Evolutionary conservation across 2,888 invertebrate species (phyloP), one percentile per base, ranked within the genome.

Genomic region (Drosophila kuntzei): DNA sequence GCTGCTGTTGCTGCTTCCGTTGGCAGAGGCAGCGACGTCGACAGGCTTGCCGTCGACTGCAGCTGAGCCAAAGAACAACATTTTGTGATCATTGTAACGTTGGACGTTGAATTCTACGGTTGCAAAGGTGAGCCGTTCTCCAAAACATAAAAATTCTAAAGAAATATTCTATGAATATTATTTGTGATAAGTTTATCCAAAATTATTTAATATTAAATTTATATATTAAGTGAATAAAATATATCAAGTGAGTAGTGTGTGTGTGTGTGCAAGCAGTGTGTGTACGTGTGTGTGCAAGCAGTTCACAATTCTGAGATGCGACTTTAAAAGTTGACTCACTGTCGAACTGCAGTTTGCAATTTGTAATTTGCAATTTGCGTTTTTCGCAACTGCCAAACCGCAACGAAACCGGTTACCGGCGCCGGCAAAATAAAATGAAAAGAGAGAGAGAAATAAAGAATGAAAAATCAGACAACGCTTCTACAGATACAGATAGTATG

Each of bases 21-120:
- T 7, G 68, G n/a, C 49, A 14, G 50, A 22, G 22, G 64, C 61
- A 5, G 39, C 34, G 34, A 36, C 32, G 39, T 43, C 34, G 34
- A 25, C 63, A 53, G 65, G 16, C 75, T 61, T 61, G 65, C 68
- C 37, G 67, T 57, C 75, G 73, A 78, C 76, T 84, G 83, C 81
- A 84, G 79, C 79, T 81, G 59, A 80, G 71, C 57, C 68, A 79
- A 86, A 89, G 82, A 90, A 91, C 81, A 89, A 70, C 75, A 75
- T 83, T 88, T 90, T 90, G 80, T 87, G 90, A 91, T 92, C 92
- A 92, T 92, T 92, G 91, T 92, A 90, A 85, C 91, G 92, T 92
- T 91, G 91, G 90, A 91, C 92, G 92, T 91, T 91, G 92, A 91
- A 91, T 91, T 91, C 90, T 91, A 88, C 92, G 92, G 92, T 92